phyloP scores from a whole-genome alignment of 2,113 vertebrate species.

The Cercocebus atys region DNA sequence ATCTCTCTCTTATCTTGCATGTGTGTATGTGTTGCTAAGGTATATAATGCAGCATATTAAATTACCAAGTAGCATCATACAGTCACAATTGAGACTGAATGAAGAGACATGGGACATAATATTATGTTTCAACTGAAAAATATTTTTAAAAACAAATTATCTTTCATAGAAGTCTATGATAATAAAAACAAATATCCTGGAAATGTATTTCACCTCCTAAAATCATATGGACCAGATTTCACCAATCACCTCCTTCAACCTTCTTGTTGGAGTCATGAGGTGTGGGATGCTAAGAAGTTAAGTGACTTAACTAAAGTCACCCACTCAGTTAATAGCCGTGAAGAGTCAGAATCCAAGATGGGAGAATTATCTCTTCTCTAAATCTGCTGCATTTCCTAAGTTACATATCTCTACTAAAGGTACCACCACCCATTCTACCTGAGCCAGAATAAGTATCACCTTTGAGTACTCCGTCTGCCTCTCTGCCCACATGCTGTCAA shows the following conservation, averaged over 20 bases:
- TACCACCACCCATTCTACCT: too few relatives aligned
- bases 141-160: background rate
- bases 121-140: background rate
- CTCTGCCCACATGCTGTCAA: fast-evolving
- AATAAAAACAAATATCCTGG: background rate
- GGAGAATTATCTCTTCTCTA: background rate
- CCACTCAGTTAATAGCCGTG: background rate
- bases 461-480: background rate
- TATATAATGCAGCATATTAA: background rate
- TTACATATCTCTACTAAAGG: background rate
- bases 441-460: background rate
- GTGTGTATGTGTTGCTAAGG: background rate
- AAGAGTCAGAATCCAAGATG: background rate
- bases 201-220: background rate
- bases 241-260: background rate
- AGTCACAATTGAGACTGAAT: background rate
- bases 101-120: background rate
- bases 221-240: background rate
- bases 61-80: background rate
- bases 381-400: background rate
- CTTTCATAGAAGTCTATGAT: background rate
- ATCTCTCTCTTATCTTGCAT: too few relatives aligned
- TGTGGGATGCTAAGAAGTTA: background rate
- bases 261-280: background rate
- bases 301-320: background rate